Evolutionary conservation across 2,888 invertebrate species (phyloP).

Genomic region (Hirtodrosophila histrioides): DNA sequence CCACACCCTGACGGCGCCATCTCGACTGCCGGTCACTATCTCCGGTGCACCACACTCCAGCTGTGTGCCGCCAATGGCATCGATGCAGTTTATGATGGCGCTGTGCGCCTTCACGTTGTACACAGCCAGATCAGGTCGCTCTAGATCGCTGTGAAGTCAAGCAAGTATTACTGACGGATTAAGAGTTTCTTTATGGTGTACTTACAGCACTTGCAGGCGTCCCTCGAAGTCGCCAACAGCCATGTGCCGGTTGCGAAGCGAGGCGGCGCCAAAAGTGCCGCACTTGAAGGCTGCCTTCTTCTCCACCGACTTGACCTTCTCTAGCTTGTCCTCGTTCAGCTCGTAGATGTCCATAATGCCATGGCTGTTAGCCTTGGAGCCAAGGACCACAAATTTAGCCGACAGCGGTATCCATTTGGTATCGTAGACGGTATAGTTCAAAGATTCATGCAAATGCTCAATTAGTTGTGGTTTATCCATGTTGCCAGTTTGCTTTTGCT

Average conservation of each 20-base stretch:
- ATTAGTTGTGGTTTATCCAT: slow-evolving; percentile 96
- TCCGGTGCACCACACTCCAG: slow-evolving; percentile 96
- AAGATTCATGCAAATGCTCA: slow-evolving; percentile 91
- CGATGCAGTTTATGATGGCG: slow-evolving; percentile 95
- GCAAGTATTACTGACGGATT: not conserved
- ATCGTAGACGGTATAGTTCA: slow-evolving; percentile 95
- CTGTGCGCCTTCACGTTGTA: slow-evolving; percentile 92
- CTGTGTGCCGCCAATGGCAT: slow-evolving; percentile 93
- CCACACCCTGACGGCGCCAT: slow-evolving; percentile 98
- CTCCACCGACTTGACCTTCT: slow-evolving; percentile 89
- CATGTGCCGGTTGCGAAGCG: slow-evolving; percentile 90
- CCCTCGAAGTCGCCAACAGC: slow-evolving; percentile 97
- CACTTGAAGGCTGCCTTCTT: slow-evolving; percentile 95
- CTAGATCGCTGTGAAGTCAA: slow-evolving; percentile 89
- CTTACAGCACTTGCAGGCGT: slow-evolving; percentile 92
- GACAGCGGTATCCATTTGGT: slow-evolving; percentile 98
- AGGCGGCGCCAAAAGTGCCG: slow-evolving; percentile 96
- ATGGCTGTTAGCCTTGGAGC: slow-evolving; percentile 92
- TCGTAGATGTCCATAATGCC: slow-evolving; percentile 94
- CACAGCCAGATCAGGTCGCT: slow-evolving; percentile 89
- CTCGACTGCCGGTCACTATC: slow-evolving; percentile 96
- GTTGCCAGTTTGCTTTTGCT: slow-evolving; percentile 3
- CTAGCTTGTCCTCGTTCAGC: slow-evolving; percentile 89
- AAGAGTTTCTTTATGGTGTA: slow-evolving; percentile 10
- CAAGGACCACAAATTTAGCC: slow-evolving; percentile 95